phyloP scores from a whole-genome alignment of 1,140 invertebrate species.

The Chymomyza costata region DNA sequence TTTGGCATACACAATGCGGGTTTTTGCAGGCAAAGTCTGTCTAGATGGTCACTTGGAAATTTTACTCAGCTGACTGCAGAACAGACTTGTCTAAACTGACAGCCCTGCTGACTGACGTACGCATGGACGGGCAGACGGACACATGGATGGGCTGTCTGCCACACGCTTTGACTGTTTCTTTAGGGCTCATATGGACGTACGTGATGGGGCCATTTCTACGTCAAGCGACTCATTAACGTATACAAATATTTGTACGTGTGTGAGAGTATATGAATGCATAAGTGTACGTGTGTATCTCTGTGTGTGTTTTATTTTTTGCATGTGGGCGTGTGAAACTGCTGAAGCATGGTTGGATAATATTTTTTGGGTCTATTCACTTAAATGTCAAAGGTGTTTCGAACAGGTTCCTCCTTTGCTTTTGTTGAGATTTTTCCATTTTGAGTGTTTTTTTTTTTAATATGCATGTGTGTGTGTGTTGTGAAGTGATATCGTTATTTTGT shows the following conservation, averaged over 20 bases:
- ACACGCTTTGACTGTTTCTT: conserved; percentile 7
- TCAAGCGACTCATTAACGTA: conserved; percentile 60
- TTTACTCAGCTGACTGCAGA: neutral
- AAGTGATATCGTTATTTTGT: too few species aligned
- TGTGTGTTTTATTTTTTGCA: conserved; percentile 27
- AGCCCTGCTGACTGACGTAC: neutral
- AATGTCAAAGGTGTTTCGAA: conserved; percentile 51
- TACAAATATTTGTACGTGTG: conserved; percentile 51
- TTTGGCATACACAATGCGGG: conserved; percentile 7
- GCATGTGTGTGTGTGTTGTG: too few species aligned
- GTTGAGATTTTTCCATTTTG: conserved; percentile 32
- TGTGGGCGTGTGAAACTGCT: conserved; percentile 43
- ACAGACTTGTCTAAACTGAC: conserved; percentile 3
- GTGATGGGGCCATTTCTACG: neutral
- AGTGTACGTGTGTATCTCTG: conserved; percentile 7
- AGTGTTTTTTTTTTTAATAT: too few species aligned
- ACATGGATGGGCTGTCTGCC: conserved; percentile 2
- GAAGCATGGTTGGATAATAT: conserved; percentile 45
- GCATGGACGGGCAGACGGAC: too few species aligned
- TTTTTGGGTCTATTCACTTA: conserved; percentile 41
- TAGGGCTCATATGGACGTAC: conserved; percentile 15
- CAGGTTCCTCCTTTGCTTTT: conserved; percentile 27
- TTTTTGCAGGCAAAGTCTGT: too few species aligned
- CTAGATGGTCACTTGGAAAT: too few species aligned
- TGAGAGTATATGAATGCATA: conserved; percentile 16